phyloP scores from a whole-genome alignment of 2,113 vertebrate species.

The Nettapus auritus region DNA sequence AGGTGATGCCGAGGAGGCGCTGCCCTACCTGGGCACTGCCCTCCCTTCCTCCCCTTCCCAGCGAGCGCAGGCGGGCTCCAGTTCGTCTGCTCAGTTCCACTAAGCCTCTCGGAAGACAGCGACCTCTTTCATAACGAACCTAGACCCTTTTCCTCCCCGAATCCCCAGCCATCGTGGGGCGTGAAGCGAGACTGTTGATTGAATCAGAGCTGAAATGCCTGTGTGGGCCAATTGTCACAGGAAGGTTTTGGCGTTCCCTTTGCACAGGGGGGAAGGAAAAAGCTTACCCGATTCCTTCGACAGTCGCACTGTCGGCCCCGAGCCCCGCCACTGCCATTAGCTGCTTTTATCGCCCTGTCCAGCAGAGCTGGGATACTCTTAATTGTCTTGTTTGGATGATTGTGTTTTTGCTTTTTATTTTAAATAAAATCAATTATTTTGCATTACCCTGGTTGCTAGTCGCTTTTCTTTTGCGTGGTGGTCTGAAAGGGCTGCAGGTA shows the following conservation, averaged over 20 bases:
- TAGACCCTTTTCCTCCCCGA: background rate
- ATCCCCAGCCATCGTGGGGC: background rate
- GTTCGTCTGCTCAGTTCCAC: background rate
- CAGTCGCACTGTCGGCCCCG: background rate
- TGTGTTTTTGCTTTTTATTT: slow-evolving; percentile 68
- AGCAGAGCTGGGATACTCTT: slow-evolving; percentile 58
- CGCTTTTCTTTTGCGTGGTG: rapidly evolving
- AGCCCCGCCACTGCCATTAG: slow-evolving; percentile 18
- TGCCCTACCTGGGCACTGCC: background rate
- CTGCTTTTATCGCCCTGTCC: slow-evolving; percentile 40
- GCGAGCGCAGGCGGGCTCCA: background rate
- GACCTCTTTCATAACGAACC: background rate
- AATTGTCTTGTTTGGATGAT: slow-evolving; percentile 56
- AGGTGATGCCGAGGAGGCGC: background rate
- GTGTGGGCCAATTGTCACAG: rapidly evolving
- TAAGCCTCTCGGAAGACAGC: background rate
- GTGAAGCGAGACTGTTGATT: background rate
- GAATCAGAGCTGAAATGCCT: background rate
- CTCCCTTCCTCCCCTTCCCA: background rate
- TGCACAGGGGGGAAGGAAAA: background rate
- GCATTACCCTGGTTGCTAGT: slow-evolving; percentile 8
- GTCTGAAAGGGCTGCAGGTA: background rate
- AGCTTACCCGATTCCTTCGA: background rate
- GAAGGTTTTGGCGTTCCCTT: background rate
- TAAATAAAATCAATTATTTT: slow-evolving; percentile 76